Evolutionary conservation across 1,140 invertebrate genomes (phyloP).

Genomic region (Samia ricini): DNA sequence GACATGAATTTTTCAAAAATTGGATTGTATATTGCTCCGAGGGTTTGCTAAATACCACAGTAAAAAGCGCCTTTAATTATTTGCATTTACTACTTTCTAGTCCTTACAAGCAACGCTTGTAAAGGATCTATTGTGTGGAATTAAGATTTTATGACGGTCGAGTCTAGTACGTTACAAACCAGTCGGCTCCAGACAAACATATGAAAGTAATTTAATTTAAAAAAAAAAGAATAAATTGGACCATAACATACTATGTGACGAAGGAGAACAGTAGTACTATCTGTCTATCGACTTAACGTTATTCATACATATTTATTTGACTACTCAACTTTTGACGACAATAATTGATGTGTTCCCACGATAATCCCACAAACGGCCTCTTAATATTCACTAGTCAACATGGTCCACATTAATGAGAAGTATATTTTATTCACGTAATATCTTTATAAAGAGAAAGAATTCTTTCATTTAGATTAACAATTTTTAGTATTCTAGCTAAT

Average conservation of each 20-base stretch:
- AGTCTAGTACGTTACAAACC: no score
- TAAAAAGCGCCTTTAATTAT: background rate
- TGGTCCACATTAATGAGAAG: conserved; percentile 40
- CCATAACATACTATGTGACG: conserved; percentile 49
- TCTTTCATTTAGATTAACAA: no score
- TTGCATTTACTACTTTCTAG: no score
- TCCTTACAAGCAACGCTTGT: no score
- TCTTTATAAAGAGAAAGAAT: conserved; percentile 40
- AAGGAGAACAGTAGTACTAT: conserved; percentile 43
- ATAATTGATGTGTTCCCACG: conserved; percentile 61
- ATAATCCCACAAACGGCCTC: conserved; percentile 38
- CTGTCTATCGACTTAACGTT: conserved; percentile 27
- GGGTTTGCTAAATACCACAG: background rate
- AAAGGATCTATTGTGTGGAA: no score
- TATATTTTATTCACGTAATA: conserved; percentile 59
- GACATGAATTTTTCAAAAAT: no score
- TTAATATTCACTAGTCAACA: conserved; percentile 46
- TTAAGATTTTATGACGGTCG: no score
- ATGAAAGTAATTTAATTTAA: no score
- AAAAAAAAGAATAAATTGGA: conserved; percentile 58
- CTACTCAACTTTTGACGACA: conserved; percentile 56
- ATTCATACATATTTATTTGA: conserved; percentile 69
- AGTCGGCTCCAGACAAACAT: no score
- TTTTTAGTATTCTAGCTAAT: no score
- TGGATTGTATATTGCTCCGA: no score